phyloP scores from a whole-genome alignment of 2,888 invertebrate genomes.

The Dicyrtomina minuta region DNA sequence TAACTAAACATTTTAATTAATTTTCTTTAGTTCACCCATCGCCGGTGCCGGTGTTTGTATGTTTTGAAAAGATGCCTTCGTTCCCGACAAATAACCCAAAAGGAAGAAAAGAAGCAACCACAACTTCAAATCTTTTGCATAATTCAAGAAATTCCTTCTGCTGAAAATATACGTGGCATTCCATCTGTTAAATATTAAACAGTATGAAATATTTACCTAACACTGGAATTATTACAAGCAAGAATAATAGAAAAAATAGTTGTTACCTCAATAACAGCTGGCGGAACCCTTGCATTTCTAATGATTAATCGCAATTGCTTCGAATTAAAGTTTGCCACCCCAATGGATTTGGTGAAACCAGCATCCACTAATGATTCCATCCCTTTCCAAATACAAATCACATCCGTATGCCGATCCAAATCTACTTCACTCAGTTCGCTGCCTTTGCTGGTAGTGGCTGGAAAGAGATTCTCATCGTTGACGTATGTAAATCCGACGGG shows the following conservation, averaged over 20 bases:
- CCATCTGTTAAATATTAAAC: constrained; percentile 58
- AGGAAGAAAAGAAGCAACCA: constrained; percentile 76
- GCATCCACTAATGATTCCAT: constrained; percentile 69
- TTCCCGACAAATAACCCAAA: constrained; percentile 56
- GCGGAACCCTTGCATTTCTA: constrained; percentile 64
- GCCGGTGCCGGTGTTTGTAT: too few species aligned
- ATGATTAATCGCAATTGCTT: constrained; percentile 70
- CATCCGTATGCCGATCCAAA: constrained; percentile 60
- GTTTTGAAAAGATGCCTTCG: too few species aligned
- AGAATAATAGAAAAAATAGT: too few species aligned
- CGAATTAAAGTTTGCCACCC: constrained; percentile 79
- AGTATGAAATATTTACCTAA: too few species aligned
- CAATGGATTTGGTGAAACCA: constrained; percentile 74
- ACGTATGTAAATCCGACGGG: constrained; percentile 70
- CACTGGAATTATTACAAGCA: too few species aligned
- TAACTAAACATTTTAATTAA: too few species aligned
- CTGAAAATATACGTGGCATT: constrained; percentile 75
- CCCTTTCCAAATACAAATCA: constrained; percentile 69
- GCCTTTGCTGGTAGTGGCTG: constrained; percentile 54
- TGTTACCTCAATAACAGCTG: constrained; percentile 61
- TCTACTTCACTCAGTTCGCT: constrained; percentile 64
- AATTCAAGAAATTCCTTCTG: constrained; percentile 65
- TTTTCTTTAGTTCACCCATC: too few species aligned
- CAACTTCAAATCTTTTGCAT: constrained; percentile 66
- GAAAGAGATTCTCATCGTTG: constrained; percentile 65